Evolutionary conservation across 2,888 invertebrate genomes (phyloP).

Genomic region (Ectemnius continuus): DNA sequence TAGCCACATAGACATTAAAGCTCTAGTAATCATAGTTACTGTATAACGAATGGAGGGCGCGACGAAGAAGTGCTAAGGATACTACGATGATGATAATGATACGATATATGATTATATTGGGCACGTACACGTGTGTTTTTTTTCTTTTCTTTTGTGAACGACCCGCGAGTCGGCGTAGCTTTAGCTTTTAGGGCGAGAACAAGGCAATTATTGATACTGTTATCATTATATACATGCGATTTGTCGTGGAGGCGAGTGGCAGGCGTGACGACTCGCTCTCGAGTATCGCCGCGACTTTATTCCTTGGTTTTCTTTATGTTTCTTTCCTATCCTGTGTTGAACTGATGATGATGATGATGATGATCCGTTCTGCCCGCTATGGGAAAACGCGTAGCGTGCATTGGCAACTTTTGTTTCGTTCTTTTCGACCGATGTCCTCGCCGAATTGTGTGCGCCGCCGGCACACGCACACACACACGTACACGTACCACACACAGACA

Average conservation of each 20-base stretch:
- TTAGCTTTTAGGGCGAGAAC: conserved; percentile 45
- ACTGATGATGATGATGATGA: no score
- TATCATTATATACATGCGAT: conserved; percentile 32
- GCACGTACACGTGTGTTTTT: no score
- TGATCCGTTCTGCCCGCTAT: no score
- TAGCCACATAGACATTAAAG: conserved; percentile 70
- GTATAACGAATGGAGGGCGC: conserved; percentile 35
- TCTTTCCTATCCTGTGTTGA: not conserved
- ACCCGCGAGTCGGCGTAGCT: conserved; percentile 40
- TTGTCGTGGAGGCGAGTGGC: conserved; percentile 16
- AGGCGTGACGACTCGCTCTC: conserved; percentile 35
- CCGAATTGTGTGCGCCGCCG: no score
- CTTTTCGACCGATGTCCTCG: not conserved
- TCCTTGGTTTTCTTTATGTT: not conserved
- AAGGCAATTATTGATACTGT: conserved; percentile 49
- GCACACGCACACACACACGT: no score
- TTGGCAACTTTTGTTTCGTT: not conserved
- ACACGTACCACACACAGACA: no score
- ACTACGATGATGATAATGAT: not conserved
- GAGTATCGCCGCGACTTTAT: not conserved
- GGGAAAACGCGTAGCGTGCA: not conserved
- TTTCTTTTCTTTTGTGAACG: conserved; percentile 29
- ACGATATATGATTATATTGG: not conserved
- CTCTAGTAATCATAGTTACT: conserved; percentile 59
- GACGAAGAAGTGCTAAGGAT: conserved; percentile 31